These are phyloP conservation scores for Chromobotia macracanthus DNA, from an alignment of 2,797 vertebrate species.

Conservation along the genomic window DNA sequence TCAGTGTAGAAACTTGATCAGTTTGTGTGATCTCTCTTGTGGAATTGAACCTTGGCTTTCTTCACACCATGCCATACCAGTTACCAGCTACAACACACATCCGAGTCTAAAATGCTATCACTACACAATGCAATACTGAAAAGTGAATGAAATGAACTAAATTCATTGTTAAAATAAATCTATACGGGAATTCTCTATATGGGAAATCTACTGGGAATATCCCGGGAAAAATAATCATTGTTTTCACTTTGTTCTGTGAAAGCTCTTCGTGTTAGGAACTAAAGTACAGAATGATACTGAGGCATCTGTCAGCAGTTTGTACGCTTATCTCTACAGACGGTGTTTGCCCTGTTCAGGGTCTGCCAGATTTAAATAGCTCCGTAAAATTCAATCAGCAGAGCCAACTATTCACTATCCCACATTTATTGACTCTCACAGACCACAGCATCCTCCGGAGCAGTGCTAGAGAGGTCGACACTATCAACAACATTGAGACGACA, in stretches of 20 bases:
- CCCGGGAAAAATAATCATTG: too few relatives aligned
- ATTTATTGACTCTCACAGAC: conserved; percentile 10
- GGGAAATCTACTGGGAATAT: too few relatives aligned
- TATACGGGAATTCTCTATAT: too few relatives aligned
- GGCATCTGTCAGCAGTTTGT: conserved; percentile 4
- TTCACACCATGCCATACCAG: too few relatives aligned
- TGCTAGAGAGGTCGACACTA: background rate
- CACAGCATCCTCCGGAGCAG: conserved; percentile 5
- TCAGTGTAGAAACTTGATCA: too few relatives aligned
- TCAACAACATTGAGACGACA: background rate
- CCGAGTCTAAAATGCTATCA: background rate
- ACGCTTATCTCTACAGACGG: conserved; percentile 6
- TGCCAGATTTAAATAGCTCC: conserved; percentile 37
- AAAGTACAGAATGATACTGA: conserved; percentile 1
- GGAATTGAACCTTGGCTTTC: too few relatives aligned
- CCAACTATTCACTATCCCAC: conserved; percentile 34
- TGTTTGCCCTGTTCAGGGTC: conserved; percentile 32
- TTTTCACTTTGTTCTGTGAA: background rate
- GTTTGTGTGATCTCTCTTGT: too few relatives aligned
- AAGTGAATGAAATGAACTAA: background rate
- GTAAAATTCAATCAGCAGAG: conserved; percentile 36
- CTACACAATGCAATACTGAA: background rate
- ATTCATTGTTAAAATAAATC: background rate
- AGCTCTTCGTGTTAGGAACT: background rate
- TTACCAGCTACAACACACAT: too few relatives aligned